These are phyloP conservation scores for Chrysomallon squamiferum DNA, from an alignment of 1,140 invertebrate genomes.

Conservation along the genomic window DNA sequence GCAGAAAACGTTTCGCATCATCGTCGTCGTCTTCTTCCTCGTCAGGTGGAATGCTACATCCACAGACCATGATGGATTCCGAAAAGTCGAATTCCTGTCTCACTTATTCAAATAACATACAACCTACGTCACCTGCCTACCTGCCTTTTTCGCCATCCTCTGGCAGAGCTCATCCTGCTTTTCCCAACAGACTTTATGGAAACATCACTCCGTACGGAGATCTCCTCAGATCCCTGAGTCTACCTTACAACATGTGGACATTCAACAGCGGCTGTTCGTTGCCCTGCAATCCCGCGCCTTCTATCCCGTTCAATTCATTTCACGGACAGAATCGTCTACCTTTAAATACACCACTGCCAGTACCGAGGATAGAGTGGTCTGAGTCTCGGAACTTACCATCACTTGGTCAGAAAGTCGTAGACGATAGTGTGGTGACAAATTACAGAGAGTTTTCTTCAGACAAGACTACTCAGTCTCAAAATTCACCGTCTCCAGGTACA, in stretches of 20 bases:
- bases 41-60: background rate
- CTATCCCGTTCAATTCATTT: background rate
- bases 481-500: too few species aligned
- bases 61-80: background rate
- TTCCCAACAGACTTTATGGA: conserved; percentile 13
- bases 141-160: conserved; percentile 3
- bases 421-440: background rate
- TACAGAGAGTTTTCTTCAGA: too few species aligned
- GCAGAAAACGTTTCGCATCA: conserved; percentile 80
- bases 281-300: background rate
- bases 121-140: background rate
- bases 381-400: background rate
- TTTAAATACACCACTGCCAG: background rate
- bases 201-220: conserved; percentile 30
- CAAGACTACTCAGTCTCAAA: too few species aligned
- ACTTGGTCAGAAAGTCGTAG: too few species aligned
- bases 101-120: too few species aligned
- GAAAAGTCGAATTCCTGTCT: too few species aligned
- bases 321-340: conserved; percentile 1
- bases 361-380: background rate
- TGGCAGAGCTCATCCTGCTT: conserved; percentile 19
- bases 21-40: background rate
- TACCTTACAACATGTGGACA: conserved; percentile 32
- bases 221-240: conserved; percentile 36
- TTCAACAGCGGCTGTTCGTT: background rate